phyloP scores from a whole-genome alignment of 2,113 vertebrate genomes.

The Bujurquina vittata region DNA sequence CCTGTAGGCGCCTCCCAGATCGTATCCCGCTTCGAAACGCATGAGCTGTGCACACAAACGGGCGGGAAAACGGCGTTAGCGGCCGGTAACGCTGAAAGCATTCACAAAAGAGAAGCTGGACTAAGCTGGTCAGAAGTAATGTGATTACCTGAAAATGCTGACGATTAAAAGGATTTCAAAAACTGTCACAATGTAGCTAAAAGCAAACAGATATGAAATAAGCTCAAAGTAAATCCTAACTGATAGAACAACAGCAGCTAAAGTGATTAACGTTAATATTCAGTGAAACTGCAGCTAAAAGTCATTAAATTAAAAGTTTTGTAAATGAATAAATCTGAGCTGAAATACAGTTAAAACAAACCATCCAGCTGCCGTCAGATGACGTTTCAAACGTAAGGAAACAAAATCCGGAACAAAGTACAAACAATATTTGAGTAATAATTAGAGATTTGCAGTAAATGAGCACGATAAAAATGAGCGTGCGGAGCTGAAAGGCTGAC shows the following conservation, averaged over 20 bases:
- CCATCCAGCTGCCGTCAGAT: not conserved
- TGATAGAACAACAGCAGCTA: not conserved
- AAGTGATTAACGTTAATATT: not conserved
- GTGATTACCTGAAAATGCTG: not conserved
- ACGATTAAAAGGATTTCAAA: not conserved
- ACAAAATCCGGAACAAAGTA: too few relatives aligned
- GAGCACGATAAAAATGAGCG: too few relatives aligned
- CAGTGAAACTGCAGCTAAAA: not conserved
- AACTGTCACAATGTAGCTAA: not conserved
- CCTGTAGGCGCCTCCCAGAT: constrained; percentile 63
- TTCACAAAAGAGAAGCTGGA: too few relatives aligned
- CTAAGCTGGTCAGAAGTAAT: not conserved
- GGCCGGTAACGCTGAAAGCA: not conserved
- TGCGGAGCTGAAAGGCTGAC: too few relatives aligned
- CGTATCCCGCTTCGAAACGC: constrained; percentile 70
- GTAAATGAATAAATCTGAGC: not conserved
- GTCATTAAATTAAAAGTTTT: not conserved
- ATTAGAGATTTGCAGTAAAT: too few relatives aligned
- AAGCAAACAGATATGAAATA: not conserved
- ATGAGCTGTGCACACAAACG: constrained; percentile 80
- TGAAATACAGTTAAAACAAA: not conserved
- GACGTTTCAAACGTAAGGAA: too few relatives aligned
- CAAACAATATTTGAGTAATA: too few relatives aligned
- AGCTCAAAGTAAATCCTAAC: not conserved
- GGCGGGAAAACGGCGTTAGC: not conserved